Percentiles rank a stretch among this genome's conserved stretches.
These are phyloP conservation scores for Acanthoscelides obtectus DNA, from an alignment of 2,888 invertebrate genomes.

Conservation along the genomic window DNA sequence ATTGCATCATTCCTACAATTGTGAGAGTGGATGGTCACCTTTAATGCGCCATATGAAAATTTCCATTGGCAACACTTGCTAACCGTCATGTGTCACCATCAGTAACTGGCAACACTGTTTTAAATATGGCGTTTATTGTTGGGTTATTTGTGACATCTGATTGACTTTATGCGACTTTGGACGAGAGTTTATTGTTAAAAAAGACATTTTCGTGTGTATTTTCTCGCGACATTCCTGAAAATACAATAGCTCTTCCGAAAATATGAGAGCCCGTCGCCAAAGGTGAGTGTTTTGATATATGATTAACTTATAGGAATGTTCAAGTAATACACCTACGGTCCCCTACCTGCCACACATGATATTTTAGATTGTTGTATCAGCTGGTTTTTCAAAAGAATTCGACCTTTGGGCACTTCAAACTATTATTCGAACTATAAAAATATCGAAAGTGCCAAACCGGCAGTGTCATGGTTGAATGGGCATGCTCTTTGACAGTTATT, in stretches of 20 bases:
- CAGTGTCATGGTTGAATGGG: neutral
- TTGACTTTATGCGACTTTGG: constrained; percentile 17
- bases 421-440: neutral
- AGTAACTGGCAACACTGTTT: constrained; percentile 19
- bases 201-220: neutral
- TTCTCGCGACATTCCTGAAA: neutral
- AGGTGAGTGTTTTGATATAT: neutral
- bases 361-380: neutral
- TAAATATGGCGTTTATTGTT: constrained; percentile 30
- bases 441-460: neutral
- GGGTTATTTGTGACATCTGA: constrained; percentile 30
- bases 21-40: too few relatives aligned
- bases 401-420: neutral
- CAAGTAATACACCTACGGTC: neutral
- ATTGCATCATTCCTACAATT: too few relatives aligned
- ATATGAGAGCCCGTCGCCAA: neutral
- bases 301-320: neutral
- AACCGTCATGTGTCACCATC: constrained; percentile 1
- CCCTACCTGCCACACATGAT: constrained; percentile 1
- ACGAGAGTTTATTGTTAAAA: neutral
- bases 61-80: neutral
- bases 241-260: neutral
- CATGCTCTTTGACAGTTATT: neutral
- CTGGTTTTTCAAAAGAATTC: neutral
- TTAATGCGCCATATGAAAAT: neutral